Evolutionary conservation across 2,113 vertebrate genomes (phyloP), one percentile per base, ranked within the genome.

Genomic region (Odobenus rosmarus): DNA sequence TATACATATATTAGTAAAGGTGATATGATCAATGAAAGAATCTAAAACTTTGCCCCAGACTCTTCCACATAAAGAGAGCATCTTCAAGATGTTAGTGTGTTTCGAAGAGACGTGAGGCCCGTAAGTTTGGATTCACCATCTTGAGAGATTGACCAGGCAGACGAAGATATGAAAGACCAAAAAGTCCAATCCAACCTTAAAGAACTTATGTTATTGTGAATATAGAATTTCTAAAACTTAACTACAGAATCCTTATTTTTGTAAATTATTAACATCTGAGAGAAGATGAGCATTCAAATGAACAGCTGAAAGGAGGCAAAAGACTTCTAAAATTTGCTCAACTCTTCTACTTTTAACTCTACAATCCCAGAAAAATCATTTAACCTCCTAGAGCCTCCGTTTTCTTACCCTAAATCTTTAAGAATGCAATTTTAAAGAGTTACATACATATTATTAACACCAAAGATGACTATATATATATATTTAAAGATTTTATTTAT

Each of bases 141-240:
- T n/a, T 69, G 33, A 53, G 31, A 88, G 39, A 79, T 0, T 46
- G 10, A 83, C 23, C 55, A 59, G 33, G 7, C 18, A 74, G 7
- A 61, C 3, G 33, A 82, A 74, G 36, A 76, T 51, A 90, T 8
- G 67, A 53, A 91, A 69, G n/a, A 49, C 28, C n/a, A 59, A 72
- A 46, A 94, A 77, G 16, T 53, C 21, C 14, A 15, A n/a, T 53
- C 21, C 10, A 15, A n/a, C 26, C 77, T 21, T 77, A 92, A 83
- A 82, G 21, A 88, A 74, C 16, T 79, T 92, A 83, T 4, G 21
- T n/a, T 89, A 76, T 24, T 86, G 62, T 18, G 39, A 94, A 62
- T 51, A 88, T 8, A 90, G 8, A 87, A 61, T 87, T 97, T 82
- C n/a, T 49, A 79, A 86, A 90, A 87, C 15, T 62, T 53, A 57